Evolutionary conservation across 2,888 invertebrate species (phyloP).

Genomic region (Aquatica leii): DNA sequence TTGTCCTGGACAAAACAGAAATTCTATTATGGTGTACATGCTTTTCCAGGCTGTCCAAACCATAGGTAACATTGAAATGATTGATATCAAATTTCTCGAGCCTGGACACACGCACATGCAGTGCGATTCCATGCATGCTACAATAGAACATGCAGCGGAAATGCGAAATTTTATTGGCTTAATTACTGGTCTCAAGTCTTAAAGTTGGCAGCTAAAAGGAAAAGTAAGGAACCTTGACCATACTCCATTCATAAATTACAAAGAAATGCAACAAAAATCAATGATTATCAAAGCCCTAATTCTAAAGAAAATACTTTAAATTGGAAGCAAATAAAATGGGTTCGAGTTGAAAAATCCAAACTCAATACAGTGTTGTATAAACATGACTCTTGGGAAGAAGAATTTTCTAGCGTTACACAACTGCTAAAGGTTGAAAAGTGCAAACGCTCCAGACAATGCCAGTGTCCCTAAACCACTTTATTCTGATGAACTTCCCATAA

Average conservation of each 20-base stretch:
- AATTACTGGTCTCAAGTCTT: background rate
- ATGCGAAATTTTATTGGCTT: background rate
- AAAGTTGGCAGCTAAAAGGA: background rate
- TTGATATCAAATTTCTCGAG: background rate
- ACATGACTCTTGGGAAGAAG: background rate
- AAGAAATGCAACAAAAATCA: too few relatives aligned
- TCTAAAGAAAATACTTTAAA: too few relatives aligned
- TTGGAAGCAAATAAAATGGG: conserved; percentile 3
- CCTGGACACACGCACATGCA: background rate
- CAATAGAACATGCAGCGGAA: background rate
- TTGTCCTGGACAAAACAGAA: background rate
- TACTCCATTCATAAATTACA: background rate
- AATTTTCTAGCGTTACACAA: background rate
- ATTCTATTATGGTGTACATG: too few relatives aligned
- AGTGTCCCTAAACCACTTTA: background rate
- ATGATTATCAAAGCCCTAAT: too few relatives aligned
- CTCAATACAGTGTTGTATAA: too few relatives aligned
- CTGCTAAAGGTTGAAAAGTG: background rate
- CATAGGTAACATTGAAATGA: background rate
- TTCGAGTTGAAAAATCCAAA: conserved; percentile 1
- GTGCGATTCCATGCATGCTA: too few relatives aligned
- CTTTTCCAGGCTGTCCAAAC: background rate
- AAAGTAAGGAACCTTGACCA: too few relatives aligned
- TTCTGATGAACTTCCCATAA: background rate
- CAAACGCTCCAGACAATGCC: background rate